phyloP scores from a whole-genome alignment of 2,113 vertebrate species.

The Xenopus laevis region DNA sequence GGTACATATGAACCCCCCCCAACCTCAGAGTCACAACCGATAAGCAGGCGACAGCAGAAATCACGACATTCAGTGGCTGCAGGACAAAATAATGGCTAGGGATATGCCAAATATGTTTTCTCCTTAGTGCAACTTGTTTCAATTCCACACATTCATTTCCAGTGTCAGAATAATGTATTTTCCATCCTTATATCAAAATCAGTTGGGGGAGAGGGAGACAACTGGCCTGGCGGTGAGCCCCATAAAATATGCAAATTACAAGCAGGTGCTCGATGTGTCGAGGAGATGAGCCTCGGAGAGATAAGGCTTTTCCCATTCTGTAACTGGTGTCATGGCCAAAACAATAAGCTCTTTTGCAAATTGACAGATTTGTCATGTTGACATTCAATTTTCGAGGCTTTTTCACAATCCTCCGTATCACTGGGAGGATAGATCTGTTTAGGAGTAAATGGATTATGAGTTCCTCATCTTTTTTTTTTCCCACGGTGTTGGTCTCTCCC shows the following conservation, averaged over 20 bases:
- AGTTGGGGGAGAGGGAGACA: slow-evolving; percentile 7
- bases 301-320: slow-evolving; percentile 50
- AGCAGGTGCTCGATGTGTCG: slow-evolving; percentile 33
- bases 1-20: too few species aligned
- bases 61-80: background rate
- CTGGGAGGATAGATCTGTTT: slow-evolving; percentile 49
- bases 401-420: slow-evolving; percentile 54
- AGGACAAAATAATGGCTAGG: slow-evolving; percentile 12
- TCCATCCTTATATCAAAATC: slow-evolving; percentile 13
- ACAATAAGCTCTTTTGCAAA: slow-evolving; percentile 58
- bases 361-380: slow-evolving; percentile 63
- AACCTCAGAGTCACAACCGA: too few species aligned
- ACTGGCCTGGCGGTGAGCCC: slow-evolving; percentile 22
- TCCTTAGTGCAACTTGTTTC: background rate
- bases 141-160: slow-evolving; percentile 15
- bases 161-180: slow-evolving; percentile 9
- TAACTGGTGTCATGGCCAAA: slow-evolving; percentile 48
- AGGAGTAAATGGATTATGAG: slow-evolving; percentile 53
- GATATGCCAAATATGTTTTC: background rate
- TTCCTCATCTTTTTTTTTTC: slow-evolving; percentile 15
- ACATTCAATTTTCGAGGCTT: slow-evolving; percentile 59
- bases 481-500: background rate
- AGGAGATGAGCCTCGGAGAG: slow-evolving; percentile 39
- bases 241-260: slow-evolving; percentile 43
- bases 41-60: background rate